Base-by-base conservation (phyloP, 2,797 vertebrate species). In the Enteromius mattozi region DNA sequence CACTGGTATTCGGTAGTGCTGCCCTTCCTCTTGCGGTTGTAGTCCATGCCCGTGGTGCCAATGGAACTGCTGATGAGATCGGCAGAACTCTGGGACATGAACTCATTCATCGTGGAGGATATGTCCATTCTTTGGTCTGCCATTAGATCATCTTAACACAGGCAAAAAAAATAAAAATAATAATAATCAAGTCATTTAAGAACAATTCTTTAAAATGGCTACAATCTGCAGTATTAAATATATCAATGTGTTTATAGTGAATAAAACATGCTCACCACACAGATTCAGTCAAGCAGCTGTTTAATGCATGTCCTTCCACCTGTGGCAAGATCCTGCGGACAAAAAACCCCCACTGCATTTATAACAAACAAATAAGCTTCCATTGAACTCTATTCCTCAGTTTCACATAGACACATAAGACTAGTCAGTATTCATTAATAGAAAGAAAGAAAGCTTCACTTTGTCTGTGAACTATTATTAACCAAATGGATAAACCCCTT, bases 71-170 rank as follows among this genome's bases (percentile, higher is more conserved):
- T 97, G 90, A 99, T 97, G 92, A 99, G 95, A 92, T 98, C 97
- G 21, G 97, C 96, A 89, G 97, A 95, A 85, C 97, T 94, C 1
- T 98, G 96, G 86, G 98, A 97, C 96, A 99, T 99, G 91, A 99
- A 99, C 93, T 99, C 98, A 89, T 95, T 99, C 94, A 99, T 99
- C 12, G 98, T 99, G 90, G 98, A 99, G 91, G 98, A 97, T 93
- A 99, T 98, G 94, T 99, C 98, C 98, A 99, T 99, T 94, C 97
- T 98, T 96, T 99, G 98, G 97, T 99, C 98, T 92, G 98, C 98
- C 98, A 99, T 99, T 96, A 97, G 96, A 94, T 95, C 94, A 94
- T 96, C 97, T 99, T 88, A 3, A 51, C 4, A 82, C 5, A 42
- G 1, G 54, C 81, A 90, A 35, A 85, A 70, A 86, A 1, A 70